Evolutionary conservation across 2,888 invertebrate genomes (phyloP).

Genomic region (Crematogaster levior): DNA sequence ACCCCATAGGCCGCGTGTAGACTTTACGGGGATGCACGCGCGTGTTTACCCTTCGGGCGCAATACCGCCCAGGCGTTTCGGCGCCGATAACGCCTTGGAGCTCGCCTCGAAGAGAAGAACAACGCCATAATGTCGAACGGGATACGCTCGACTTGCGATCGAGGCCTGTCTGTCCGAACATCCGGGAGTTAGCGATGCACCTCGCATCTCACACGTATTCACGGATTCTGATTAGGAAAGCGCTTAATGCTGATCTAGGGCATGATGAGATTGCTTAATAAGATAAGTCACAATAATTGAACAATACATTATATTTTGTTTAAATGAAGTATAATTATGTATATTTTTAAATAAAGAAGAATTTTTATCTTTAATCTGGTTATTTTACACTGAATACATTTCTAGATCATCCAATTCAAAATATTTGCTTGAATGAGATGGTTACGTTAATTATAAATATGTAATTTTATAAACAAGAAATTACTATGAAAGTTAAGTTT

Average conservation of each 20-base stretch:
- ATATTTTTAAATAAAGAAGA: neutral
- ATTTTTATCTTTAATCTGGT: neutral
- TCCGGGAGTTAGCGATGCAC: constrained; percentile 14
- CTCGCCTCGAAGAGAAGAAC: constrained; percentile 35
- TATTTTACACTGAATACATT: neutral
- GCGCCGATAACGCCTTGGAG: constrained; percentile 45
- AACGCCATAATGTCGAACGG: constrained; percentile 38
- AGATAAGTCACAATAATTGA: neutral
- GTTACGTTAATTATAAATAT: neutral
- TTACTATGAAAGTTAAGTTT: neutral
- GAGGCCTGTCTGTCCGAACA: neutral
- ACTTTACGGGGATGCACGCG: constrained; percentile 78
- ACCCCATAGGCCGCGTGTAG: constrained; percentile 80
- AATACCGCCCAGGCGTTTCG: constrained; percentile 65
- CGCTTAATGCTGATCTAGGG: neutral
- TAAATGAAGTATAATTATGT: neutral
- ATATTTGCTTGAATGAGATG: neutral
- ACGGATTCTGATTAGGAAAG: neutral
- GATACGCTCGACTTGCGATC: constrained; percentile 35
- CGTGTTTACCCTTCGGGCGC: constrained; percentile 76
- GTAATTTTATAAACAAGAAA: neutral
- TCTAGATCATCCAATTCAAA: neutral
- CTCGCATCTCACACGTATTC: constrained; percentile 1
- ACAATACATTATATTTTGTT: neutral
- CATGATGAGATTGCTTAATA: neutral